Percentiles rank a stretch among this genome's conserved stretches.
Evolutionary conservation across 1,140 invertebrate species (phyloP).

Genomic region (Akabosia matsudoensis): DNA sequence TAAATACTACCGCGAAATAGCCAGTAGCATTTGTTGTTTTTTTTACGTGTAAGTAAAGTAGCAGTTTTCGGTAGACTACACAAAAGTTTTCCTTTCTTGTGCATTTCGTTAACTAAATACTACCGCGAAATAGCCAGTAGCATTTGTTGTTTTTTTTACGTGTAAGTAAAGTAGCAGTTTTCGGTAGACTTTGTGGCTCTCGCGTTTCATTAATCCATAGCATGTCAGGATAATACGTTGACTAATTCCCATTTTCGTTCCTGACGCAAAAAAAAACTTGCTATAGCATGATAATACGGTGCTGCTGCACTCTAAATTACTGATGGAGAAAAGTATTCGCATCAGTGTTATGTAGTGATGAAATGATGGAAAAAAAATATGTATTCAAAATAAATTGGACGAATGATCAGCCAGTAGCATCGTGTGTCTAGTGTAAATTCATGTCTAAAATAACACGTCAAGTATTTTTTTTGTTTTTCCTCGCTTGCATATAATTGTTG

Average conservation of each 20-base stretch:
- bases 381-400: neutral
- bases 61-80: conserved; percentile 6
- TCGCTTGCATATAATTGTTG: neutral
- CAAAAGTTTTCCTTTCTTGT: neutral
- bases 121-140: conserved; percentile 5
- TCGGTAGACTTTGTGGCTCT: conserved; percentile 9
- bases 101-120: conserved; percentile 2
- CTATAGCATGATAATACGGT: too few species aligned
- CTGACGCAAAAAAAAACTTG: too few species aligned
- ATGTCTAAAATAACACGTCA: neutral
- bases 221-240: neutral
- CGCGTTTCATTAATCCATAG: neutral
- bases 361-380: neutral
- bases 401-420: neutral
- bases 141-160: neutral
- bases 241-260: conserved; percentile 17
- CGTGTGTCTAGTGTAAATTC: neutral
- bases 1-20: conserved; percentile 4
- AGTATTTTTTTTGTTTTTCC: too few species aligned
- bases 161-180: neutral
- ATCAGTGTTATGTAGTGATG: neutral
- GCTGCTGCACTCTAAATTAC: too few species aligned
- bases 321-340: neutral
- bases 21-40: neutral
- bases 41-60: neutral